Base-by-base conservation (phyloP, 1,140 invertebrate genomes). In the Brachionus sp. region DNA sequence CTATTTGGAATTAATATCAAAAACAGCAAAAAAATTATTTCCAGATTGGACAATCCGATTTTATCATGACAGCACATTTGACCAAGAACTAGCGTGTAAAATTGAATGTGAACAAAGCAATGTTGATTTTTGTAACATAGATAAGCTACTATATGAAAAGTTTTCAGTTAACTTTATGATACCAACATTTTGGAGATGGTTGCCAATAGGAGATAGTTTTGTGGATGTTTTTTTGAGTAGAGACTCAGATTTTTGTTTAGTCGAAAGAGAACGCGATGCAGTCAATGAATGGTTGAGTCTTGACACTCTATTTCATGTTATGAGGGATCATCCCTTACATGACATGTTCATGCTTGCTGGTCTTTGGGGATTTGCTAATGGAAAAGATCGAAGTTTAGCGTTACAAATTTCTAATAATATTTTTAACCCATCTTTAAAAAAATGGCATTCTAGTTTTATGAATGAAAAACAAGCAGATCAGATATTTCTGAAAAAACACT, bases 131-230 rank as follows among this genome's bases (percentile, higher is more conserved):
- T 78, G 75, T 37, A 62, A 50, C 37, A 46, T 78, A 6, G 33
- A 78, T 78, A 53, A 46, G 13, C 44, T 78, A 2, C 16, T 37
- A 62, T 78, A 50, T 33, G 10, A 53, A 25, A 29, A 23, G 0
- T 78, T 50, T 37, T 33, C 46, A n/a, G 29, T 12, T 0, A 19
- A 37, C n/a, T 62, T 33, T 57, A 50, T 78, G 75, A 53, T 57
- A n/a, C 46, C 75, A 29, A 62, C 75, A 78, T 78, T 78, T 25
- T 78, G 75, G 75, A 57, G 46, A 37, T 78, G 75, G 75, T 42
- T 78, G 5, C 75, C 75, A 62, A 78, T 78, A 6, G 75, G 44
- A 33, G 75, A 78, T 78, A 33, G 0, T 9, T 78, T 78, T 62
- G 75, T 78, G 10, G 53, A 62, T 39, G 35, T 42, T 7, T 70